A percentile compares a stretch with the other conserved stretches of the same genome.
Evolutionary conservation across 2,888 invertebrate genomes (phyloP).

Genomic region (Byasa hedistus): DNA sequence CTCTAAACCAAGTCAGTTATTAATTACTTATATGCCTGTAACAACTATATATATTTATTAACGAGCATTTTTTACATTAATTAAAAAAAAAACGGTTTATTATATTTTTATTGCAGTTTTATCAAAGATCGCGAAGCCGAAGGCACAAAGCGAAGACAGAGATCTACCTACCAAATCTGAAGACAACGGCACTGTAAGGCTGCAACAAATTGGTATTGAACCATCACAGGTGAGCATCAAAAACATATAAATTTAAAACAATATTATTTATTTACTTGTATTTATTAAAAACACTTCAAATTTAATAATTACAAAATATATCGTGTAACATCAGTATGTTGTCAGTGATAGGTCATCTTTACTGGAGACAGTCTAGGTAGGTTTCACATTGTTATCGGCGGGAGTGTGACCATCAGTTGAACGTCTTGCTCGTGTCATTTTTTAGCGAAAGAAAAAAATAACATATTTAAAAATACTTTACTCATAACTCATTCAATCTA

Average conservation of each 20-base stretch:
- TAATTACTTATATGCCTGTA: background rate
- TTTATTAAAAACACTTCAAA: no score
- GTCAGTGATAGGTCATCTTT: no score
- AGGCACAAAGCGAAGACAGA: slow-evolving; percentile 75
- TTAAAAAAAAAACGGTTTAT: background rate
- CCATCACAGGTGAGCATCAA: slow-evolving; percentile 57
- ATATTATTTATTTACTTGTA: no score
- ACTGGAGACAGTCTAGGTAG: no score
- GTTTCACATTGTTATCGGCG: no score
- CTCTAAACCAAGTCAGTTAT: slow-evolving; percentile 60
- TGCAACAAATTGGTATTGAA: slow-evolving; percentile 76
- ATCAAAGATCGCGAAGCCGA: slow-evolving; percentile 75
- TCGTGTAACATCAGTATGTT: no score
- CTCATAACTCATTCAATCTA: background rate
- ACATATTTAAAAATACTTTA: background rate
- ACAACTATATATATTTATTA: background rate
- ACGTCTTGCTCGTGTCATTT: no score
- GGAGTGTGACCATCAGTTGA: no score
- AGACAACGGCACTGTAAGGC: slow-evolving; percentile 65
- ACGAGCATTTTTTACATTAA: background rate
- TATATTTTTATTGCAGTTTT: slow-evolving; percentile 46
- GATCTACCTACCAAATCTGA: slow-evolving; percentile 58
- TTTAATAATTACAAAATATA: no score
- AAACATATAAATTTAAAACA: background rate
- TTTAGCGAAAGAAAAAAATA: no score